Conservation (phyloP, 2,888 invertebrate genomes). For the Cataglyphis altisquamis region DNA sequence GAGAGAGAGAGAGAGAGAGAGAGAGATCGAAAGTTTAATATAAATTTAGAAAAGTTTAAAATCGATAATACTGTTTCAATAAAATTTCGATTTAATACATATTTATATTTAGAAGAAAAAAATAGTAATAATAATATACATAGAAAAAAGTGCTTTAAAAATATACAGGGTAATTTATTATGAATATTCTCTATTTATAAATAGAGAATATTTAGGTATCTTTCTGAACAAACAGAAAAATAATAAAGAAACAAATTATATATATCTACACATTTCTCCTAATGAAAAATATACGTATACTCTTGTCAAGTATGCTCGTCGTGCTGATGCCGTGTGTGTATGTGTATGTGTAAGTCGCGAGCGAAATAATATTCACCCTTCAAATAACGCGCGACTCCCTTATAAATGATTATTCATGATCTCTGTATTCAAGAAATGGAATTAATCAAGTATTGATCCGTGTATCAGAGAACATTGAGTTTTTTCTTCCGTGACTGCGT, state of each 20-base stretch:
- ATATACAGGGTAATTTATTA: background rate
- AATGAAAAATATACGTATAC: background rate
- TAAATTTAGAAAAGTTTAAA: background rate
- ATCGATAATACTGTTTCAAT: background rate
- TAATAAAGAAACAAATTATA: background rate
- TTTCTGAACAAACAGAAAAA: background rate
- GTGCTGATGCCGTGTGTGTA: background rate
- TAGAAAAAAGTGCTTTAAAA: background rate
- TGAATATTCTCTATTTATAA: too few relatives aligned
- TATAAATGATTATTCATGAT: slow-evolving; percentile 38
- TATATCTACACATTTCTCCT: background rate
- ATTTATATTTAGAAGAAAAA: background rate
- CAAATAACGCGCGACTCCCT: background rate
- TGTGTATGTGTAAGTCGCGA: background rate
- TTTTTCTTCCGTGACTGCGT: slow-evolving; percentile 18
- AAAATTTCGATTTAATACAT: background rate
- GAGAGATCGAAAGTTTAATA: background rate
- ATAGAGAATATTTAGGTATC: background rate
- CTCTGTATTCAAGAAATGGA: slow-evolving; percentile 22
- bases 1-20: too few relatives aligned
- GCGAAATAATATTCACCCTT: slow-evolving; percentile 31
- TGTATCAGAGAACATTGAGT: background rate
- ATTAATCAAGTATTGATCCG: slow-evolving; percentile 80
- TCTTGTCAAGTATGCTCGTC: background rate
- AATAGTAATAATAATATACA: background rate